Base-by-base conservation (phyloP, 2,888 invertebrate genomes). In the Gastrophysa polygoni region DNA sequence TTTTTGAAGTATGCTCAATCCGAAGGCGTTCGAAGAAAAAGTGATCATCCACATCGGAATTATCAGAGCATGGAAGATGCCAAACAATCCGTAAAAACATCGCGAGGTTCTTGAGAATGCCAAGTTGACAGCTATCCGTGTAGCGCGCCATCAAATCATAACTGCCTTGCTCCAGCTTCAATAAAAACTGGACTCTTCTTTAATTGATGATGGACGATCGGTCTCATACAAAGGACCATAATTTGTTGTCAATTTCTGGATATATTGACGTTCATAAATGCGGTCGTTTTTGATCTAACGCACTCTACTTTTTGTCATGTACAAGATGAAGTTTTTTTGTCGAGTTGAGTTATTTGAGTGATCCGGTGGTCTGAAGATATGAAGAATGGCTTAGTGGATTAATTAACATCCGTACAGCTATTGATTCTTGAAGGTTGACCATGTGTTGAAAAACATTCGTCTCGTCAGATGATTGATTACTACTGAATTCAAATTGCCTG, bases 241-340 rank as follows among this genome's bases (percentile, higher is more conserved):
- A 82, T 82, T 81, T 82, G 82, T 81, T 82, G 80, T 80, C 81
- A 78, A 82, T 82, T 80, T 80, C 80, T 79, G 78, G 79, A 80
- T 79, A 80, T 80, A 79, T 79, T 77, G 79, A 80, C 78, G 78
- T 76, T 76, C 77, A 76, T 80, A 81, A 81, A 67, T 73, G 77
- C 77, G 78, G 77, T 69, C 68, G 66, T 69, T 69, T 75, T 75
- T 76, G 74, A 76, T 77, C 70, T 73, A 66, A 57, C 62, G 48
- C 48, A 50, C 55, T 57, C 50, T 46, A 56, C 60, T 68, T 63
- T 68, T 65, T 66, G 52, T 63, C 48, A 59, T 24, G 34, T 59
- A 24, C 43, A 52, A 14, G 54, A 61, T 58, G 50, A 11, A n/a
- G 48, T 61, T 64, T 64, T n/a, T 61, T 64, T 64, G 34, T 56